Conservation (phyloP, 2,113 vertebrate genomes). For the Triplophysa rosa region DNA sequence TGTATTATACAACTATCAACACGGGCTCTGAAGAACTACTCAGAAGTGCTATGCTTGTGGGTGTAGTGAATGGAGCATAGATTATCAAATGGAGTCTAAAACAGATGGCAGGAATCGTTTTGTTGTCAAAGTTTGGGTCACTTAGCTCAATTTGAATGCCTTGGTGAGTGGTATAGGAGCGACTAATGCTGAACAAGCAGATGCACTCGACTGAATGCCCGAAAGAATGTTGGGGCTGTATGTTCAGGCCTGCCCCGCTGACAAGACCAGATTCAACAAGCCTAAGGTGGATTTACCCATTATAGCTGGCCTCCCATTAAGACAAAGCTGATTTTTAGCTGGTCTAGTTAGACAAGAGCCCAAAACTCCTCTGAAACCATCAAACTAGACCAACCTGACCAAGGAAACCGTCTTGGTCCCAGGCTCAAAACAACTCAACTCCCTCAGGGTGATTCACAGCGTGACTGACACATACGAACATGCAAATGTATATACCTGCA, state of each 20-base stretch:
- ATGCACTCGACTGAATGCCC: slow-evolving; percentile 25
- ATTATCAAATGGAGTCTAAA: slow-evolving; percentile 46
- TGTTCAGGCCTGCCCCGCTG: slow-evolving; percentile 33
- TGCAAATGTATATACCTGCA: slow-evolving; percentile 7
- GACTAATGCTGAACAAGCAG: slow-evolving; percentile 37
- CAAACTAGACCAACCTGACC: not conserved
- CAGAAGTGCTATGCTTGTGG: slow-evolving; percentile 36
- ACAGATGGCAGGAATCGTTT: slow-evolving; percentile 40
- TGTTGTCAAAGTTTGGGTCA: slow-evolving; percentile 35
- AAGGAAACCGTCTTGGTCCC: not conserved
- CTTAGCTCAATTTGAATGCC: slow-evolving; percentile 31
- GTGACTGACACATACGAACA: not conserved
- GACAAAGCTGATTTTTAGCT: not conserved
- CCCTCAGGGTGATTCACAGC: not conserved
- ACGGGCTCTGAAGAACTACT: slow-evolving; percentile 35
- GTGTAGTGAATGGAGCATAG: slow-evolving; percentile 27
- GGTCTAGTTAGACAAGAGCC: not conserved
- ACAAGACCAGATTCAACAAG: not conserved
- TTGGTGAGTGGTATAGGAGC: slow-evolving; percentile 12
- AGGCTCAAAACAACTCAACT: not conserved
- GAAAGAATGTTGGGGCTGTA: slow-evolving; percentile 34
- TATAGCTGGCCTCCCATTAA: not conserved
- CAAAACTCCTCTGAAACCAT: not conserved
- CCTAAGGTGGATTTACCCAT: not conserved
- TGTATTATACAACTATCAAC: slow-evolving; percentile 43